Percentiles rank a stretch among this genome's conserved stretches.
Evolutionary conservation across 2,113 vertebrate genomes (phyloP).

Genomic region (Myiagra hebetior): DNA sequence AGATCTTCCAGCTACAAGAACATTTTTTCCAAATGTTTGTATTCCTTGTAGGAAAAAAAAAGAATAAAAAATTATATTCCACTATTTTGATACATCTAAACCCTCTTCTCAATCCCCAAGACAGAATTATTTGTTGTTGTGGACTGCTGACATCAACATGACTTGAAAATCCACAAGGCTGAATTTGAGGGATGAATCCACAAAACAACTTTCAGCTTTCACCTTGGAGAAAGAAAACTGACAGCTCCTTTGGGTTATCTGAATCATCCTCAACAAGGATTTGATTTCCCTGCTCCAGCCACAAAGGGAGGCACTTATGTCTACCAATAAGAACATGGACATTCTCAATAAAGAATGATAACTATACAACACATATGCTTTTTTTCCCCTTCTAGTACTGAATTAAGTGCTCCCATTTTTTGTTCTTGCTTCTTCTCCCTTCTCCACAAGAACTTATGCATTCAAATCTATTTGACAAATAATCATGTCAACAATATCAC

Average conservation of each 20-base stretch:
- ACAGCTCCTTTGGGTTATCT: background rate
- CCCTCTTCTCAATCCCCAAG: background rate
- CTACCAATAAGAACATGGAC: background rate
- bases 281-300: background rate
- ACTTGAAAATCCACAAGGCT: background rate
- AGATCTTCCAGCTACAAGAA: slow-evolving; percentile 88
- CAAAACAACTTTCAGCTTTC: background rate
- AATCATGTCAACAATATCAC: background rate
- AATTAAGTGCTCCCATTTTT: background rate
- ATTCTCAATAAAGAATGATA: background rate
- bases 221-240: background rate
- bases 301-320: background rate
- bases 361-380: background rate
- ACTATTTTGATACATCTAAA: background rate
- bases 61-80: background rate
- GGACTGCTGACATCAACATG: background rate
- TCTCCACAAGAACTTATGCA: accelerated
- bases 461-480: background rate
- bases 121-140: background rate
- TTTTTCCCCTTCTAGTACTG: background rate
- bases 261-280: background rate
- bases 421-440: background rate
- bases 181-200: background rate
- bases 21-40: slow-evolving; percentile 88
- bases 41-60: slow-evolving; percentile 74